Evolutionary conservation across 2,113 vertebrate genomes (phyloP).

Genomic region (Lasiurus cinereus): DNA sequence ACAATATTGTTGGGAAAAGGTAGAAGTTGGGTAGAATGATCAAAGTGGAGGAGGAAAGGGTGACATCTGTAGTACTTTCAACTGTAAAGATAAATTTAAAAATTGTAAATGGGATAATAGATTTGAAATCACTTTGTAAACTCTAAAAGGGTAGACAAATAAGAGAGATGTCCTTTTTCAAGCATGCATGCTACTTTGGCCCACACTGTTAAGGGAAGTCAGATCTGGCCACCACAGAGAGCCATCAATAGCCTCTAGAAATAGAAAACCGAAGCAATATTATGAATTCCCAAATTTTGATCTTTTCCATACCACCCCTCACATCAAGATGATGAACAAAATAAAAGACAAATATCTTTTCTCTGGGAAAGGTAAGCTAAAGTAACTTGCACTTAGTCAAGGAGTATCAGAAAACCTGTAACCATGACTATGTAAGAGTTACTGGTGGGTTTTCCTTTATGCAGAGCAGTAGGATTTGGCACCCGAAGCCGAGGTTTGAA

Average conservation of each 20-base stretch:
- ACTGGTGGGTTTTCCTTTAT: neutral
- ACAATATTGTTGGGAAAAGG: too few species aligned
- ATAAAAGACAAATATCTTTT: slow-evolving; percentile 23
- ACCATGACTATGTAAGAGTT: neutral
- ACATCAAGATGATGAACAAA: slow-evolving; percentile 10
- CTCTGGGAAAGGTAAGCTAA: slow-evolving; percentile 6
- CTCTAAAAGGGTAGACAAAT: neutral
- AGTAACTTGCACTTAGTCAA: neutral
- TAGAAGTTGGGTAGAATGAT: too few species aligned
- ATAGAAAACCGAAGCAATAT: neutral
- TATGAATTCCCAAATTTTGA: neutral
- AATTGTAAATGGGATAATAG: neutral
- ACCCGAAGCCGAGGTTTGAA: neutral
- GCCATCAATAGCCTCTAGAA: neutral
- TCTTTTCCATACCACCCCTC: neutral
- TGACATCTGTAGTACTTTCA: too few species aligned
- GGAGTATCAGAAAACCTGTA: neutral
- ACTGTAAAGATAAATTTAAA: too few species aligned
- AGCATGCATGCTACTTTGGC: neutral
- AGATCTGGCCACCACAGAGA: neutral
- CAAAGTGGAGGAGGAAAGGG: too few species aligned
- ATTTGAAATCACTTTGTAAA: slow-evolving; percentile 24
- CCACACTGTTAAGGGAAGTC: neutral
- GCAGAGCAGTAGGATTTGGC: neutral
- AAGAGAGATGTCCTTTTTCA: neutral